These are phyloP conservation scores for Amblyornis subalaris DNA, from an alignment of 2,113 vertebrate genomes.

Conservation along the genomic window DNA sequence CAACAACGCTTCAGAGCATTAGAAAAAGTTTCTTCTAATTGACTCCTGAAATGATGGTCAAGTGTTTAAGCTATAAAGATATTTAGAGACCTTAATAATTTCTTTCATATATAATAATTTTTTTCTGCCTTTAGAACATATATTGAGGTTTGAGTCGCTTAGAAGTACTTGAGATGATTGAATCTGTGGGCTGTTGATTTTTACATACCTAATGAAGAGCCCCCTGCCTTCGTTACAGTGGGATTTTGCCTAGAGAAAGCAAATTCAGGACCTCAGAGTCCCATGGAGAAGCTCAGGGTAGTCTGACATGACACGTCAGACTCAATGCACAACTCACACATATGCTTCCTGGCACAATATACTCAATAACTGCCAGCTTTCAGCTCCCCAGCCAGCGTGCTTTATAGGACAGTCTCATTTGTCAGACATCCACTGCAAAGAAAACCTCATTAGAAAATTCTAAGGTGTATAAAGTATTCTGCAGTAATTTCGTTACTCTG, in stretches of 20 bases:
- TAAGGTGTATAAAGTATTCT: neutral
- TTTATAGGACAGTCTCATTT: neutral
- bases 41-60: neutral
- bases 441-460: neutral
- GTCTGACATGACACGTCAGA: neutral
- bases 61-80: neutral
- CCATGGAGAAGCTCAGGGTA: neutral
- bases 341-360: neutral
- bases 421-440: neutral
- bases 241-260: neutral
- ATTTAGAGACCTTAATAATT: neutral
- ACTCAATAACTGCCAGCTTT: neutral
- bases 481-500: neutral
- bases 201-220: neutral
- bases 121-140: neutral
- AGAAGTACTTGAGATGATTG: neutral
- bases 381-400: neutral
- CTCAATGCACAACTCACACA: neutral
- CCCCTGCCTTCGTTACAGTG: neutral
- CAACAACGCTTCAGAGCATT: neutral
- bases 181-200: neutral
- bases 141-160: neutral
- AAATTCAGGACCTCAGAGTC: neutral
- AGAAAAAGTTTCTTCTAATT: neutral
- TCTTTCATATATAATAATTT: neutral